Conservation (phyloP, 2,888 invertebrate species). For the Mechanitis messenoides region DNA sequence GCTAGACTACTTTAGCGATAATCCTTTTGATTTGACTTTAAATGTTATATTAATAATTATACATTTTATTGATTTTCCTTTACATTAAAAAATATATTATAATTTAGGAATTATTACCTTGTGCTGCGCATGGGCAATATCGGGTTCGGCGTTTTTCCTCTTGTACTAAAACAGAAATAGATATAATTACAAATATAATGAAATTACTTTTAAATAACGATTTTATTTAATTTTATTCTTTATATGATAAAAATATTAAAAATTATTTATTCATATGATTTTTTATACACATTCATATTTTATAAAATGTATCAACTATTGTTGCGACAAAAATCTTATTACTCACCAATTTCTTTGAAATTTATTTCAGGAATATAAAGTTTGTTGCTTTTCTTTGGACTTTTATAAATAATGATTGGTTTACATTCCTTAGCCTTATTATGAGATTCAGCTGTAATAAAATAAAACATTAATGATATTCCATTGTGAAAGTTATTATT, state of each 20-base stretch:
- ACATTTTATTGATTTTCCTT: background rate
- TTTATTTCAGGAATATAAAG: constrained; percentile 14
- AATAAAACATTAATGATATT: too few species aligned
- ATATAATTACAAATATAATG: too few species aligned
- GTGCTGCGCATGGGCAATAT: constrained; percentile 13
- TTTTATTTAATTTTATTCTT: too few species aligned
- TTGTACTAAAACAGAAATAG: background rate
- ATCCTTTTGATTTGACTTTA: too few species aligned
- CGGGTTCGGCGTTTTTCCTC: constrained; percentile 13
- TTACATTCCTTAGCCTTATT: constrained; percentile 13
- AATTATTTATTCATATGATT: too few species aligned
- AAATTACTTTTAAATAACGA: too few species aligned
- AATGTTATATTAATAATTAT: too few species aligned
- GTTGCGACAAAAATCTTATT: background rate
- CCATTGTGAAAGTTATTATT: too few species aligned
- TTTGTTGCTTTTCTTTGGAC: background rate
- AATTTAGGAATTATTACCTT: background rate
- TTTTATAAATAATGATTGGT: constrained; percentile 17
- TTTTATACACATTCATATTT: too few species aligned
- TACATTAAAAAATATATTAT: constrained; percentile 1
- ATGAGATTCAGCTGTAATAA: background rate
- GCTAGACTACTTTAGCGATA: too few species aligned
- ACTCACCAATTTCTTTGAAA: constrained; percentile 11
- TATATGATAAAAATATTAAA: too few species aligned
- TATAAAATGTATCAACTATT: background rate